A percentile compares a stretch with the other conserved stretches of the same genome.
Evolutionary conservation across 2,888 invertebrate species (phyloP).

Genomic region (Orthonevra nobilis): DNA sequence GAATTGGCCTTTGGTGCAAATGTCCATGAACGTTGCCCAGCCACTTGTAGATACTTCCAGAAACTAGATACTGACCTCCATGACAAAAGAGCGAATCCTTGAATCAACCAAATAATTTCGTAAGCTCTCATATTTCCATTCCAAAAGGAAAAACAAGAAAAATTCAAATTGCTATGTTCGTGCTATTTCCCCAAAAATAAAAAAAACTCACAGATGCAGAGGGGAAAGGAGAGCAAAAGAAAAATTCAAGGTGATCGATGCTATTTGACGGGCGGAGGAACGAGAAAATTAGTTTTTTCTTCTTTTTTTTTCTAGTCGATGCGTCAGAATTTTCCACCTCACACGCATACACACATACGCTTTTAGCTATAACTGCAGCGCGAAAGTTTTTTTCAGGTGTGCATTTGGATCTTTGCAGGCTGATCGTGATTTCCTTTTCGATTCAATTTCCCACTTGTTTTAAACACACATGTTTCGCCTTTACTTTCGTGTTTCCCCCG

Average conservation of each 20-base stretch:
- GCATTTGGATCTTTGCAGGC: slow-evolving; percentile 11
- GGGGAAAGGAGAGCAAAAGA: slow-evolving; percentile 24
- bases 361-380: not conserved
- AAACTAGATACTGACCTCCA: slow-evolving; percentile 65
- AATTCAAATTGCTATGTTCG: slow-evolving; percentile 10
- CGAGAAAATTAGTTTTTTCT: too few species aligned
- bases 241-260: slow-evolving; percentile 68
- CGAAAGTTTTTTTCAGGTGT: slow-evolving; percentile 64
- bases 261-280: slow-evolving; percentile 21
- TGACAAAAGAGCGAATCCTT: slow-evolving; percentile 18
- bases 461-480: slow-evolving; percentile 32
- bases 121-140: slow-evolving; percentile 78
- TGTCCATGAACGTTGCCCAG: slow-evolving; percentile 48
- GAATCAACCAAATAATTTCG: slow-evolving; percentile 33
- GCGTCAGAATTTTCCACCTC: slow-evolving; percentile 39
- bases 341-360: slow-evolving; percentile 18
- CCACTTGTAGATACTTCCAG: slow-evolving; percentile 43
- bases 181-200: slow-evolving; percentile 39
- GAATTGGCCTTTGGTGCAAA: not conserved
- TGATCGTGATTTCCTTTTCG: slow-evolving; percentile 26
- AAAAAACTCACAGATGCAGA: slow-evolving; percentile 30
- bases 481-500: slow-evolving; percentile 8
- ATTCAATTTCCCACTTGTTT: slow-evolving; percentile 53
- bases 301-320: slow-evolving; percentile 24
- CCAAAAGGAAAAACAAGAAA: slow-evolving; percentile 72